A percentile compares a stretch with the other conserved stretches of the same genome.
phyloP scores from a whole-genome alignment of 2,888 invertebrate species.

The Anodontia alba region DNA sequence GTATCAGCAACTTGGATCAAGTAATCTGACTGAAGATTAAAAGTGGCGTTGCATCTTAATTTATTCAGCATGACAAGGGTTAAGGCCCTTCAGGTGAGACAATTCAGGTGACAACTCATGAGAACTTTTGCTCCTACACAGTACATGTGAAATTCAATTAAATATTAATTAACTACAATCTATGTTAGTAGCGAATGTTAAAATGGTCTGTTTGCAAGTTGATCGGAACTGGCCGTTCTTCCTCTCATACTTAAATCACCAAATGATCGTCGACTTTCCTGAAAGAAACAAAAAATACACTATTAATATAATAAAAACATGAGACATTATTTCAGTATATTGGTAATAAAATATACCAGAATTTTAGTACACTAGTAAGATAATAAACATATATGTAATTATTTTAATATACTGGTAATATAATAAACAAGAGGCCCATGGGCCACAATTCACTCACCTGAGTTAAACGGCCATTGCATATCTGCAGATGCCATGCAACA shows the following conservation, averaged over 20 bases:
- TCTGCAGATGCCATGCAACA: too few relatives aligned
- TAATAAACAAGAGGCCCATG: too few relatives aligned
- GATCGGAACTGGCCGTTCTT: constrained; percentile 86
- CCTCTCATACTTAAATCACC: constrained; percentile 84
- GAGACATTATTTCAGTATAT: background rate
- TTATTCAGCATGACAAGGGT: too few relatives aligned
- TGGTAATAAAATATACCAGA: background rate
- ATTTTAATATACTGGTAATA: too few relatives aligned
- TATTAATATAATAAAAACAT: too few relatives aligned
- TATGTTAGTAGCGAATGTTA: constrained; percentile 53
- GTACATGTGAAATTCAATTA: constrained; percentile 1
- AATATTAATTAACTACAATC: background rate
- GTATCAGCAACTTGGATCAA: too few relatives aligned
- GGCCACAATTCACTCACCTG: too few relatives aligned
- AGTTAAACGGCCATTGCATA: too few relatives aligned
- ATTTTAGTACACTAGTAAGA: background rate
- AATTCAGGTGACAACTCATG: too few relatives aligned
- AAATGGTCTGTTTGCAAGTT: constrained; percentile 80
- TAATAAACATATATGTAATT: background rate
- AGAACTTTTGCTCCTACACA: background rate
- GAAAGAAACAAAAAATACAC: constrained; percentile 63
- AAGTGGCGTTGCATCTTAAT: too few relatives aligned
- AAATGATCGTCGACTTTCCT: constrained; percentile 82
- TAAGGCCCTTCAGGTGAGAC: too few relatives aligned
- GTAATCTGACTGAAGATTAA: too few relatives aligned